Conservation (phyloP, 2,888 invertebrate species). For the Luperina testacea region DNA sequence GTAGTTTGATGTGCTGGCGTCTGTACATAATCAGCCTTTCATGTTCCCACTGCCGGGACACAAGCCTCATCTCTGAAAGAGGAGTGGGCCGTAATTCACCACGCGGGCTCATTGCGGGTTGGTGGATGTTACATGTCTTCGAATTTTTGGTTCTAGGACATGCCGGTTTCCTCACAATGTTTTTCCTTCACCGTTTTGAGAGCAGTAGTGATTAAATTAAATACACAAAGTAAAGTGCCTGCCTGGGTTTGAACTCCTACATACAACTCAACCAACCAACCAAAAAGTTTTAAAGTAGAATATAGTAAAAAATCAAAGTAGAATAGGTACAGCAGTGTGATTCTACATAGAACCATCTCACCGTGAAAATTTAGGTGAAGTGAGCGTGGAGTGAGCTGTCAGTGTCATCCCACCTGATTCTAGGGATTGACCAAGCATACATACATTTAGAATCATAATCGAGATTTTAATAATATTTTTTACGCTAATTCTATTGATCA, state of each 20-base stretch:
- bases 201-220: neutral
- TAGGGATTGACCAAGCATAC: no score
- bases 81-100: neutral
- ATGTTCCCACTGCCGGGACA: neutral
- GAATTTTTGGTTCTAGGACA: neutral
- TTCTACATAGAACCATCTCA: no score
- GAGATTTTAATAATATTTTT: no score
- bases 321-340: neutral
- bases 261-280: neutral
- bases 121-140: neutral
- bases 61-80: neutral
- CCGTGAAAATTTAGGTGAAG: no score
- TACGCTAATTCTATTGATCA: no score
- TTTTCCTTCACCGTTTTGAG: no score
- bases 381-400: no score
- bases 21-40: neutral
- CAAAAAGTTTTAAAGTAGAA: neutral
- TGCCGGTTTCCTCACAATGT: neutral
- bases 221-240: neutral
- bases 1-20: no score
- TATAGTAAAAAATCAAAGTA: neutral
- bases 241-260: neutral
- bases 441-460: no score
- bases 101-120: neutral
- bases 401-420: no score